Evolutionary conservation across 2,113 vertebrate species (phyloP).

Genomic region (Apteryx owenii): DNA sequence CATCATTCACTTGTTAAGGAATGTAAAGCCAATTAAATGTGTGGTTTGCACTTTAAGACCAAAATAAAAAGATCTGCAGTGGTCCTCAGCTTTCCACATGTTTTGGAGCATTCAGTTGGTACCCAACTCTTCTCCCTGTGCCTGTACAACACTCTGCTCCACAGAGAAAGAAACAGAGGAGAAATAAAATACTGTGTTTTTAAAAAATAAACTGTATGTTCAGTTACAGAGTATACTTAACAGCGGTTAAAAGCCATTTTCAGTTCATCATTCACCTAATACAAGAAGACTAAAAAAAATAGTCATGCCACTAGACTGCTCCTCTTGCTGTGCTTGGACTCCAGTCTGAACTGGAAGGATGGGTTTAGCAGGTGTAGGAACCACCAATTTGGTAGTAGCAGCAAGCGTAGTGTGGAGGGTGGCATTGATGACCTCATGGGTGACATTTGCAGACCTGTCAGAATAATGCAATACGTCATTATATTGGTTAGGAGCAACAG

Average conservation of each 20-base stretch:
- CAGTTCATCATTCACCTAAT: conserved; percentile 82
- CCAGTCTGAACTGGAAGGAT: conserved; percentile 95
- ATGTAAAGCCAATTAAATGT: not conserved
- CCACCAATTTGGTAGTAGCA: conserved; percentile 81
- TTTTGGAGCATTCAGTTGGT: not conserved
- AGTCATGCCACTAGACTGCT: conserved; percentile 96
- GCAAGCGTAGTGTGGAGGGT: conserved; percentile 79
- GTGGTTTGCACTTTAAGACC: not conserved
- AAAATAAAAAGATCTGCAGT: not conserved
- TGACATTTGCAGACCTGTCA: conserved; percentile 82
- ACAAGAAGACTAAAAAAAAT: conserved; percentile 98
- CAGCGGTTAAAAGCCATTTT: not conserved
- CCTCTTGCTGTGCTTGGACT: conserved; percentile 96
- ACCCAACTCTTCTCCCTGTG: not conserved
- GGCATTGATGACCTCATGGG: conserved; percentile 81
- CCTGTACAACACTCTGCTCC: not conserved
- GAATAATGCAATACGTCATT: not conserved
- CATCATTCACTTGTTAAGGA: not conserved
- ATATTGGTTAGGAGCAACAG: not conserved
- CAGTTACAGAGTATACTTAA: not conserved
- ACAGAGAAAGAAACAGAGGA: not conserved
- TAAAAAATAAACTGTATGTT: not conserved
- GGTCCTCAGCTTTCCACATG: not conserved
- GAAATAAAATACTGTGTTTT: not conserved
- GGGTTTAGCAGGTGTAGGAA: conserved; percentile 87